A percentile compares a stretch with the other conserved stretches of the same genome.
These are phyloP conservation scores for Telmatherina bonti DNA, from an alignment of 2,797 vertebrate genomes.

Conservation along the genomic window DNA sequence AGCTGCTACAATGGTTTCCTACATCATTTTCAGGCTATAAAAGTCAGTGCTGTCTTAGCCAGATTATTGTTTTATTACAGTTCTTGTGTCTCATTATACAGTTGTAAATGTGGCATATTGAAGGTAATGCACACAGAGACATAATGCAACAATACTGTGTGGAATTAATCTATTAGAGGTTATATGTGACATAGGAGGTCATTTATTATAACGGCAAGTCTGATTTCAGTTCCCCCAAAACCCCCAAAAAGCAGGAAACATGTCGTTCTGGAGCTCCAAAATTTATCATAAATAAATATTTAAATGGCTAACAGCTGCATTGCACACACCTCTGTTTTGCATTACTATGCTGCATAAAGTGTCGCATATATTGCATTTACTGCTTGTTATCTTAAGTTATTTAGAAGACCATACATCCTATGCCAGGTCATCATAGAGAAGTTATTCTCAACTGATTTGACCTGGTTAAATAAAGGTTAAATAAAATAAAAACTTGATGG, in stretches of 20 bases:
- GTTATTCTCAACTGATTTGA: too few relatives aligned
- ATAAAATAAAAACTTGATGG: too few relatives aligned
- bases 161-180: conserved; percentile 38
- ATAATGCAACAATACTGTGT: conserved; percentile 25
- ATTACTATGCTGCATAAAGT: conserved; percentile 57
- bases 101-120: conserved; percentile 50
- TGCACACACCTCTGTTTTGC: conserved; percentile 38
- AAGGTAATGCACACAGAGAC: conserved; percentile 12
- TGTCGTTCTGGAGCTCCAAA: conserved; percentile 45
- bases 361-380: conserved; percentile 31
- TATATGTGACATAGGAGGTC: conserved; percentile 5
- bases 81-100: conserved; percentile 59
- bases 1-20: conserved; percentile 55
- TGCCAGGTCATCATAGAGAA: conserved; percentile 28
- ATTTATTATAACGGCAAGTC: conserved; percentile 43
- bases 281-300: conserved; percentile 57
- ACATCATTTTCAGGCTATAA: conserved; percentile 55
- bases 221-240: conserved; percentile 51
- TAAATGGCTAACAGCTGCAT: conserved; percentile 59
- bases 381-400: conserved; percentile 41
- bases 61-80: conserved; percentile 61
- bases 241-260: conserved; percentile 44
- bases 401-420: conserved; percentile 16
- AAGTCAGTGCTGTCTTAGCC: conserved; percentile 45
- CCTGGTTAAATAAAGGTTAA: too few relatives aligned